Base-by-base conservation (phyloP, 2,888 invertebrate genomes). In the Tuberolachnus salignus region DNA sequence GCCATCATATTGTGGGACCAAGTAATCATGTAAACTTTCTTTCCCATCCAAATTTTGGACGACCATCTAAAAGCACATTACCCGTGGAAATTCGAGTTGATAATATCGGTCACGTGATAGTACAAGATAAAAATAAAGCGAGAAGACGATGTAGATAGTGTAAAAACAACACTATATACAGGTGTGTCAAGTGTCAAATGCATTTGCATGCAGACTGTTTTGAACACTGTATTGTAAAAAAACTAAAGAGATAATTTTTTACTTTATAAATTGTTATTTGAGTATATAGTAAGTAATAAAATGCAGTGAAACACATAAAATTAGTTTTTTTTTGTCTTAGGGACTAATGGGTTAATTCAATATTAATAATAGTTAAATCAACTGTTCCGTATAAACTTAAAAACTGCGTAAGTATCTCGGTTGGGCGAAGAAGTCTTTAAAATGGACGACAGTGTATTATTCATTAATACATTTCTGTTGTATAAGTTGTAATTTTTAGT, bases 21-120 rank as follows among this genome's bases (percentile, higher is more conserved):
- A 66, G 16, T 49, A 49, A 67, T n/a, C n/a, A n/a, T n/a, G n/a
- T n/a, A 81, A n/a, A n/a, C n/a, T 63, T 70, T 64, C 14, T 71
- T 16, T 19, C 23, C 9, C 46, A 49, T 49, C 16, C 16, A 67
- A 67, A 49, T 67, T 67, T 26, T 49, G 67, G 67, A 26, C 67
- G 51, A 51, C 51, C 67, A 67, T 67, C 49, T 26, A 67, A 51
- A 51, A 67, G 51, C 46, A 49, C 51, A 67, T 67, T 67, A 26
- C 66, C 66, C 49, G 23, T 51, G 23, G 66, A 66, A 66, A 23
- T 66, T 66, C 49, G 66, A 66, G 46, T 67, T 67, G 67, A 67
- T 16, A 67, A 67, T 67, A 19, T 67, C 11, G 26, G 67, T 67
- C 51, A 67, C 23, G 63, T 42, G 42, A 63, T 63, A 42, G 63